phyloP scores from a whole-genome alignment of 2,797 vertebrate genomes.

The Semotilus atromaculatus region DNA sequence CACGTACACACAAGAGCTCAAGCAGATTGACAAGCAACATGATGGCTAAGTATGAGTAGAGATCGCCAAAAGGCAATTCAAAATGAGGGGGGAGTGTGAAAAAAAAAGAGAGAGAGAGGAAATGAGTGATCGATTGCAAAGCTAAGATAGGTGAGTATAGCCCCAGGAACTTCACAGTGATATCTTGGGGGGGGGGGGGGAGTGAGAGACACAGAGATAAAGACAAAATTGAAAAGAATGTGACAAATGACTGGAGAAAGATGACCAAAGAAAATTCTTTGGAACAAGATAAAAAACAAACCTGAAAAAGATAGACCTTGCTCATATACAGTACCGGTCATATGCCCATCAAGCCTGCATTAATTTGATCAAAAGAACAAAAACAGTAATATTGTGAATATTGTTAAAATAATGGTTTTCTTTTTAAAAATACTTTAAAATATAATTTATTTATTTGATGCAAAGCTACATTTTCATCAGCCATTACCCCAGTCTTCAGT shows the following conservation, averaged over 20 bases:
- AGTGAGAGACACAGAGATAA: conserved; percentile 3
- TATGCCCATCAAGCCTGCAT: too few relatives aligned
- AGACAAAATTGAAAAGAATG: conserved; percentile 43
- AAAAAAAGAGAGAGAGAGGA: conserved; percentile 34
- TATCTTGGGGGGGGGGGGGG: too few relatives aligned
- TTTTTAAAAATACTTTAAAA: too few relatives aligned
- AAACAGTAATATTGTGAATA: too few relatives aligned
- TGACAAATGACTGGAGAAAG: conserved; percentile 41
- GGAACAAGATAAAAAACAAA: background rate
- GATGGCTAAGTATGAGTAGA: conserved; percentile 49
- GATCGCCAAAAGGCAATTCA: conserved; percentile 55
- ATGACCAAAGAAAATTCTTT: background rate
- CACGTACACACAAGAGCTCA: conserved; percentile 47
- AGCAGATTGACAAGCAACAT: conserved; percentile 59
- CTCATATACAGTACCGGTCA: too few relatives aligned
- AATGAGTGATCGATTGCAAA: conserved; percentile 35
- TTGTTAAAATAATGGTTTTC: too few relatives aligned
- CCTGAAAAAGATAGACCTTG: background rate
- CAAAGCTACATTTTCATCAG: too few relatives aligned
- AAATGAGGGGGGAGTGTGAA: conserved; percentile 35
- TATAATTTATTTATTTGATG: too few relatives aligned
- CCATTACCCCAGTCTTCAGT: too few relatives aligned
- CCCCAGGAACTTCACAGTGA: conserved; percentile 38
- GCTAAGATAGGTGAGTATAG: conserved; percentile 39
- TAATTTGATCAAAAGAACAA: too few relatives aligned